Evolutionary conservation across 2,888 invertebrate genomes (phyloP), one percentile per base, ranked within the genome.

Genomic region (Eueremaeus valkanovi): DNA sequence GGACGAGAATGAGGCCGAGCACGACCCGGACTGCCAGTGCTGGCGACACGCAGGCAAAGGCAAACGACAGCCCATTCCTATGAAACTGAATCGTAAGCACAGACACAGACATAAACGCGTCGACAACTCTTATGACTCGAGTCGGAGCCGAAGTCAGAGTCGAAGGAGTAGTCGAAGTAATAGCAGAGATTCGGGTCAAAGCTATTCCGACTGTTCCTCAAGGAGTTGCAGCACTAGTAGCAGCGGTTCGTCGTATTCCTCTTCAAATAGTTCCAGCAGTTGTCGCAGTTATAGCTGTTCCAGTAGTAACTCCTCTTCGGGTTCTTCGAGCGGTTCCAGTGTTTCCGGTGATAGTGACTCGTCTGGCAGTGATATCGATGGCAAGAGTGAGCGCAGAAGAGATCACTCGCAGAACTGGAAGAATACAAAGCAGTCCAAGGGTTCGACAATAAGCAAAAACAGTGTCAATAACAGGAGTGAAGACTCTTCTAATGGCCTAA

Each of bases 241-340:
- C 55, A 81, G 81, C 78, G 80, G 81, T 73, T 80, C 80, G 72
- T 80, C 80, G 63, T 80, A 80, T 74, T 80, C 80, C 9, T 81
- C 80, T 70, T 81, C 80, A 27, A 74, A 73, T 18, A 81, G 80
- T 73, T 79, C 78, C 68, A 80, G 78, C 36, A 77, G 77, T 73
- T 76, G 73, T 66, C 66, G 58, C 31, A 79, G 79, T 27, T 79
- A 36, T 40, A 68, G 79, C 55, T 79, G 79, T 58, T 78, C 80
- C 18, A 79, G 81, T 68, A 77, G 77, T 55, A 79, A 80, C 73
- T 78, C 78, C 58, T 29, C 61, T 36, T 77, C 77, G 6, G 72
- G 63, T 29, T 68, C 76, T 27, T 66, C 51, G 31, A 77, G 75
- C 1, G 29, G 63, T 33, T 72, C 61, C 27, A 72, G 58, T 33